Base-by-base conservation (phyloP, 2,888 invertebrate species). In the Alloscopus bannaensis region DNA sequence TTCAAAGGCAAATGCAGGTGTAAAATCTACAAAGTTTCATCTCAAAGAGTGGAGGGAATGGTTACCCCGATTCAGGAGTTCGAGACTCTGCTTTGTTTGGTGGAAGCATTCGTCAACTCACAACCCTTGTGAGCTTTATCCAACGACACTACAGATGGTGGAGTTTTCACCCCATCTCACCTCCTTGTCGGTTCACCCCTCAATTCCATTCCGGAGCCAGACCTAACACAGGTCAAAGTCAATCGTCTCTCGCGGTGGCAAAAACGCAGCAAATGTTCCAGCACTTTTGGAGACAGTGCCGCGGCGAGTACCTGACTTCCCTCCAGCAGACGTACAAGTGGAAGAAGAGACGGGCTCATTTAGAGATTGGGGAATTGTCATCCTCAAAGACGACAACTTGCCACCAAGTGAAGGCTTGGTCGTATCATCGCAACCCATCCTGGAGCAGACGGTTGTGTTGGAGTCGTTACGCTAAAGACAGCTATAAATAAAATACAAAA, bases 71-170 rank as follows among this genome's bases (percentile, higher is more conserved):
- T n/a, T n/a, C n/a, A n/a, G n/a, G 62, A 62, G 20, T 62, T 62
- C 18, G 36, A 4, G 20, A 62, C 62, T 11, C 11, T 62, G 8
- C 20, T 62, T 29, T 62, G 62, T 62, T 36, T 31, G 36, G 22
- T 62, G n/a, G 62, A 62, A 40, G 62, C 62, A 16, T 62, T 29
- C 20, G 6, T 62, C 4, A 62, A 62, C 18, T 62, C 62, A 28
- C 8, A 36, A 18, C 62, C 62, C 20, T 20, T 62, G 13, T 31
- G 31, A 31, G 62, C 62, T 3, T 18, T 31, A 20, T 31, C 62
- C 11, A 31, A 4, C 6, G 62, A 62, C 36, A 29, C 62, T 4
- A 36, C 4, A 13, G 62, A 62, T 22, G 11, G 29, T 3, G 40
- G 18, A 6, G 62, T 20, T 8, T 20, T 62, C 8, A 36, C 62